Conservation (phyloP, 2,797 vertebrate genomes). For the Scyliorhinus canicula region DNA sequence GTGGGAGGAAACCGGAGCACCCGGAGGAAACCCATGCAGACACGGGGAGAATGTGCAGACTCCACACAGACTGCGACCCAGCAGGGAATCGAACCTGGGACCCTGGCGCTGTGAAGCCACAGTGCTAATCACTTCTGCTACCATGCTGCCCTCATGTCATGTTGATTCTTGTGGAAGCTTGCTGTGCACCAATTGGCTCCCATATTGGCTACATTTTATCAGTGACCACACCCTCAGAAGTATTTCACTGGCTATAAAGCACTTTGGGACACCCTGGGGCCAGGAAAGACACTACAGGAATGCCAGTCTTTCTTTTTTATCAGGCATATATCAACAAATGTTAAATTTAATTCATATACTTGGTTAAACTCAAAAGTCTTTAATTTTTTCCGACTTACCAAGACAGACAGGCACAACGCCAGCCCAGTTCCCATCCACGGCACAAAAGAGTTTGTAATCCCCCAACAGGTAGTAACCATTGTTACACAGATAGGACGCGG, state of each 20-base stretch:
- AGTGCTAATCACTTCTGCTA: no score
- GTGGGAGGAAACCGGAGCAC: no score
- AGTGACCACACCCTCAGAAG: not conserved
- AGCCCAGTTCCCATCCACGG: slow-evolving; percentile 82
- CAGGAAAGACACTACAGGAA: not conserved
- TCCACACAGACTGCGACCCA: no score
- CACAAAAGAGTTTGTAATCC: slow-evolving; percentile 79
- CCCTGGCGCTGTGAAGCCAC: no score
- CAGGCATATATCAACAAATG: not conserved
- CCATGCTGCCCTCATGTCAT: not conserved
- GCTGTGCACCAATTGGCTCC: not conserved
- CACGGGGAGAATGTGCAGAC: no score
- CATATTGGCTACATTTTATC: not conserved
- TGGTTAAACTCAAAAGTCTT: not conserved
- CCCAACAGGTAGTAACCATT: slow-evolving; percentile 86
- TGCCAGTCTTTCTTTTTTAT: not conserved
- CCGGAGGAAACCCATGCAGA: no score
- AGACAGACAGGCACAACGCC: slow-evolving; percentile 81
- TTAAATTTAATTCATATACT: not conserved
- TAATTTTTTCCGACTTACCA: slow-evolving; percentile 59
- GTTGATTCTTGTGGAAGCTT: not conserved
- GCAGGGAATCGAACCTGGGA: no score
- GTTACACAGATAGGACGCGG: slow-evolving; percentile 82
- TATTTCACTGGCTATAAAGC: not conserved
- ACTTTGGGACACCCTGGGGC: not conserved